Evolutionary conservation across 2,888 invertebrate genomes (phyloP).

Genomic region (Drosophila suboccidentalis): DNA sequence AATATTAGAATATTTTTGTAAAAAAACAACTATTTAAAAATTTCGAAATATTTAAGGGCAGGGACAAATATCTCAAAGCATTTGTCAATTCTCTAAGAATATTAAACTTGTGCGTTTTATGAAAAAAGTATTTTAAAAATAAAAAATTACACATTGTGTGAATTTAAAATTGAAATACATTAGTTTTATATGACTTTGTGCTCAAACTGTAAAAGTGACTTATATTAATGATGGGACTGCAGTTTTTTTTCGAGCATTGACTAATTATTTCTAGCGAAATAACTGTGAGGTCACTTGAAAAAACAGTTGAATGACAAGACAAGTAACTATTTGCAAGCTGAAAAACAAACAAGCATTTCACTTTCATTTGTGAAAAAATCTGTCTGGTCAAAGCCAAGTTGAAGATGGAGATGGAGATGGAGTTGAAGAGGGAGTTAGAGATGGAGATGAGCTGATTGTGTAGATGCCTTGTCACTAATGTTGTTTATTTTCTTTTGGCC

Average conservation of each 20-base stretch:
- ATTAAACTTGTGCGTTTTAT: too few relatives aligned
- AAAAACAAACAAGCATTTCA: slow-evolving; percentile 59
- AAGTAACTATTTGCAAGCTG: slow-evolving; percentile 31
- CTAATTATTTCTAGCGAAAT: slow-evolving; percentile 20
- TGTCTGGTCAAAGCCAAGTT: slow-evolving; percentile 51
- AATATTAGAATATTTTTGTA: too few relatives aligned
- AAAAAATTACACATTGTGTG: too few relatives aligned
- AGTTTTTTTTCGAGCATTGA: neutral
- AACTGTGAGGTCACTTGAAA: slow-evolving; percentile 33
- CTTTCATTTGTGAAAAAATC: slow-evolving; percentile 75
- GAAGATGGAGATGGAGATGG: slow-evolving; percentile 51
- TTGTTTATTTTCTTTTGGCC: slow-evolving; percentile 70
- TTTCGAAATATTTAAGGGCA: too few relatives aligned
- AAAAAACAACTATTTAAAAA: too few relatives aligned
- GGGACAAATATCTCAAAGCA: too few relatives aligned
- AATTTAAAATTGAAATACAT: neutral
- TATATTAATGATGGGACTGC: neutral
- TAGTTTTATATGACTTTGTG: neutral
- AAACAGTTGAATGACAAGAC: slow-evolving; percentile 44
- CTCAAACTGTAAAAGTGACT: slow-evolving; percentile 2
- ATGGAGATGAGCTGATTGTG: slow-evolving; percentile 42
- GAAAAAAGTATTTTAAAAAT: too few relatives aligned
- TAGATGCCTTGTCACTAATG: slow-evolving; percentile 72
- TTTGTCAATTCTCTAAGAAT: too few relatives aligned
- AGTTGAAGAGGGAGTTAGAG: slow-evolving; percentile 5